Percentiles rank a stretch among this genome's conserved stretches.
Evolutionary conservation across 2,888 invertebrate species (phyloP).

Genomic region (Leucozona laternaria): DNA sequence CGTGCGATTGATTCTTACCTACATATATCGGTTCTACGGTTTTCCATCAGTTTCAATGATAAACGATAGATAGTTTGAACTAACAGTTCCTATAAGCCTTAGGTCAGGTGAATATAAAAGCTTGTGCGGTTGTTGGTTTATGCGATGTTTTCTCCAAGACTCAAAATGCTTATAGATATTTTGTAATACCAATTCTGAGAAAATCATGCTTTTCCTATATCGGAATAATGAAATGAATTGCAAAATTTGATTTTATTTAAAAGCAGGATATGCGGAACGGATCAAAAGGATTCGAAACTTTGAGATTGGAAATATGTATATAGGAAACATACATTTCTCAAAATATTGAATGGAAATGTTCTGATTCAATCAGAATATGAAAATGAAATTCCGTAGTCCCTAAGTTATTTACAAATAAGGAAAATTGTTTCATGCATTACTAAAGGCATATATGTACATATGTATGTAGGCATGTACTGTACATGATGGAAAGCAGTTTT

Average conservation of each 20-base stretch:
- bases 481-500: not conserved
- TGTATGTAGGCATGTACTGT: not conserved
- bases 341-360: constrained; percentile 11
- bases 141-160: not conserved
- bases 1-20: too few relatives aligned
- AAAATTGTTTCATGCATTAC: not conserved
- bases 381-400: constrained; percentile 29
- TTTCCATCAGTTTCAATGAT: not conserved
- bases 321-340: constrained; percentile 2
- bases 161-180: constrained; percentile 17
- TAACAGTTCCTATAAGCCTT: not conserved
- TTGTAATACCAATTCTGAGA: constrained; percentile 30
- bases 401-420: not conserved
- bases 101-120: not conserved
- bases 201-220: constrained; percentile 10
- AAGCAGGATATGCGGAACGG: not conserved
- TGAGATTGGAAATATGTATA: not conserved
- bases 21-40: too few relatives aligned
- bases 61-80: not conserved
- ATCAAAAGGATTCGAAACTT: constrained; percentile 16
- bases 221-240: constrained; percentile 39
- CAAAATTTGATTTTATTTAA: constrained; percentile 48
- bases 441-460: too few relatives aligned
- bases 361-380: constrained; percentile 9
- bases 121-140: not conserved